Percentiles rank a stretch among this genome's conserved stretches.
Conservation (phyloP, 2,888 invertebrate species). For the Philonicus albiceps region DNA sequence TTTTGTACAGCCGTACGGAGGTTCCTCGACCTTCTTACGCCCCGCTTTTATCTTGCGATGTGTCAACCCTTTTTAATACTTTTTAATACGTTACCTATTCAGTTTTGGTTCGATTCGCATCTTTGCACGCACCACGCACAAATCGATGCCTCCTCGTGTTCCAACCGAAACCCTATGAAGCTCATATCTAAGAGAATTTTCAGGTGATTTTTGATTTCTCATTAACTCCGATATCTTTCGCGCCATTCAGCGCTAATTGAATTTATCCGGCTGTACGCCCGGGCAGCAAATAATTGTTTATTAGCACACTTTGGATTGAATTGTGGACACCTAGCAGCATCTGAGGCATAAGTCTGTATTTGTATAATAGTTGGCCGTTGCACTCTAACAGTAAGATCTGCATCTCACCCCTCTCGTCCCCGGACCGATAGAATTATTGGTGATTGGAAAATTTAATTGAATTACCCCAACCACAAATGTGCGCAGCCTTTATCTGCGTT, state of each 20-base stretch:
- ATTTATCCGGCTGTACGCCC: background rate
- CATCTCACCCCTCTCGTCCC: background rate
- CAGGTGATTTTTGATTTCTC: conserved; percentile 1
- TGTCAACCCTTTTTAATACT: conserved; percentile 32
- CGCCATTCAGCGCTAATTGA: conserved; percentile 9
- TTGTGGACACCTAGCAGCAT: background rate
- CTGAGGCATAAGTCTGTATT: background rate
- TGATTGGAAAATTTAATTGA: conserved; percentile 34
- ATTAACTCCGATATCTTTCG: background rate
- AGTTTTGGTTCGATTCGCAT: background rate
- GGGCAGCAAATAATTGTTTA: conserved; percentile 8
- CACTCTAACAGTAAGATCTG: background rate
- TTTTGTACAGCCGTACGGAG: background rate
- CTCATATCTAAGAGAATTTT: background rate
- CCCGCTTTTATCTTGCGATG: background rate
- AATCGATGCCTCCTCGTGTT: background rate
- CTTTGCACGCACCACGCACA: background rate
- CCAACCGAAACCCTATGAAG: background rate
- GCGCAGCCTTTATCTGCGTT: conserved; percentile 32
- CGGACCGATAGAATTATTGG: background rate
- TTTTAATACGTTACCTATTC: no score
- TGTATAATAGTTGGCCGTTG: background rate
- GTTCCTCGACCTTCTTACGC: conserved; percentile 10
- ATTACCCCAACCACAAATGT: conserved; percentile 35
- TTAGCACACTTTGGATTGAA: conserved; percentile 7